Conservation (phyloP, 2,888 invertebrate species). For the Drosophila antonietae region DNA sequence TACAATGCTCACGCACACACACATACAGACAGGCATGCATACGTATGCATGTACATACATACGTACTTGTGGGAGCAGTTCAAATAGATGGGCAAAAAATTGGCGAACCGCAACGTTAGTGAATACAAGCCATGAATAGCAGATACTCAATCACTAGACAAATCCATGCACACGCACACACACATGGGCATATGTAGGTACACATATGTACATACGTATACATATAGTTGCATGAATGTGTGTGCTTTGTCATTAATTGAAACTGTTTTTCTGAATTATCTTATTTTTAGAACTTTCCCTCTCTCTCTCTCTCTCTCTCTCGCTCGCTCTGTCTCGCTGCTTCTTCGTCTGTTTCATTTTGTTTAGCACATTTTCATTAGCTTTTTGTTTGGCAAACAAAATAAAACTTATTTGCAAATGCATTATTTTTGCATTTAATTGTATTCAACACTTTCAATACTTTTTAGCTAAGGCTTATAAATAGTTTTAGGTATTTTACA, state of each 20-base stretch:
- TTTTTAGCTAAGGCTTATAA: too few species aligned
- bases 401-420: conserved; percentile 9
- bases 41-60: too few species aligned
- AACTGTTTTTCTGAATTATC: conserved; percentile 36
- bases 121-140: conserved; percentile 45
- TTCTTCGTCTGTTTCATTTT: conserved; percentile 33
- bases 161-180: conserved; percentile 6
- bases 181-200: background rate
- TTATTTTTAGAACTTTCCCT: conserved; percentile 52
- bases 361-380: conserved; percentile 31
- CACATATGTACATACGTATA: background rate
- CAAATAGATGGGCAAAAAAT: conserved; percentile 50
- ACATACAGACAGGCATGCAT: background rate
- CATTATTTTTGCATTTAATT: background rate
- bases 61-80: conserved; percentile 32
- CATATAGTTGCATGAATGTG: background rate
- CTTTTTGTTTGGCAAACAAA: conserved; percentile 22
- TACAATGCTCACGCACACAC: conserved; percentile 11
- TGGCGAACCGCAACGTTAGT: conserved; percentile 59
- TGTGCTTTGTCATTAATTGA: conserved; percentile 41
- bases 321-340: conserved; percentile 4
- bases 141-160: conserved; percentile 29
- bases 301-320: background rate
- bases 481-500: background rate
- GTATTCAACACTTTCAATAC: conserved; percentile 3